Evolutionary conservation across 2,888 invertebrate species (phyloP).

Genomic region (Xylota segnis): DNA sequence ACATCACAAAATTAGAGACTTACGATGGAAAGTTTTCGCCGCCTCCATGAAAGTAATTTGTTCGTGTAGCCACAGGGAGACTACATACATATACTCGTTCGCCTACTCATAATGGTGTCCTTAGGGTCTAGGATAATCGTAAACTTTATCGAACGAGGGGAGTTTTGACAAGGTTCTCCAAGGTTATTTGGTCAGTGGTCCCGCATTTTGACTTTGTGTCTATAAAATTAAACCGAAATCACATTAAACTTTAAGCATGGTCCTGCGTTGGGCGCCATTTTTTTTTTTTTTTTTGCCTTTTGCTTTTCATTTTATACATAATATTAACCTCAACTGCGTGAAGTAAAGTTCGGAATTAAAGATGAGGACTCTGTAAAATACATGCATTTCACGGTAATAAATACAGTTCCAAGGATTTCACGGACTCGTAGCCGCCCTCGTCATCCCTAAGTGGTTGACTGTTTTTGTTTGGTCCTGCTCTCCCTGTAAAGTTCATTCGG

Average conservation of each 20-base stretch:
- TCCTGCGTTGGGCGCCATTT: not conserved
- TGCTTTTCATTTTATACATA: too few relatives aligned
- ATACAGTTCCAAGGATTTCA: conserved; percentile 38
- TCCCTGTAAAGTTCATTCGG: conserved; percentile 52
- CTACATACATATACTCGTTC: too few relatives aligned
- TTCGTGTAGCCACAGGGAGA: conserved; percentile 32
- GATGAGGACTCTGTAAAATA: conserved; percentile 5
- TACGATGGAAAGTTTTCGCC: conserved; percentile 32
- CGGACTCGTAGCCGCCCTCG: conserved; percentile 11
- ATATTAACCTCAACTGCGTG: conserved; percentile 9
- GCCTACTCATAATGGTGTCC: conserved; percentile 42
- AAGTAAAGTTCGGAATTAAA: conserved; percentile 23
- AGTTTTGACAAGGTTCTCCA: conserved; percentile 25
- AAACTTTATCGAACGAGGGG: conserved; percentile 25
- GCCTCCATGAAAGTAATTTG: conserved; percentile 50
- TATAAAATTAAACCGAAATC: conserved; percentile 1
- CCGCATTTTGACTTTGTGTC: conserved; percentile 23
- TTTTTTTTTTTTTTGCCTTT: too few relatives aligned
- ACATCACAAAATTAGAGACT: conserved; percentile 44
- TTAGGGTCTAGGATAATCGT: conserved; percentile 36
- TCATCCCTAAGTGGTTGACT: conserved; percentile 35
- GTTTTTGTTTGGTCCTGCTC: conserved; percentile 13
- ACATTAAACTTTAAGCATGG: not conserved
- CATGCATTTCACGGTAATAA: conserved; percentile 53
- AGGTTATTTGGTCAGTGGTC: conserved; percentile 15